Evolutionary conservation across 2,113 vertebrate species (phyloP).

Genomic region (Grallaria varia): DNA sequence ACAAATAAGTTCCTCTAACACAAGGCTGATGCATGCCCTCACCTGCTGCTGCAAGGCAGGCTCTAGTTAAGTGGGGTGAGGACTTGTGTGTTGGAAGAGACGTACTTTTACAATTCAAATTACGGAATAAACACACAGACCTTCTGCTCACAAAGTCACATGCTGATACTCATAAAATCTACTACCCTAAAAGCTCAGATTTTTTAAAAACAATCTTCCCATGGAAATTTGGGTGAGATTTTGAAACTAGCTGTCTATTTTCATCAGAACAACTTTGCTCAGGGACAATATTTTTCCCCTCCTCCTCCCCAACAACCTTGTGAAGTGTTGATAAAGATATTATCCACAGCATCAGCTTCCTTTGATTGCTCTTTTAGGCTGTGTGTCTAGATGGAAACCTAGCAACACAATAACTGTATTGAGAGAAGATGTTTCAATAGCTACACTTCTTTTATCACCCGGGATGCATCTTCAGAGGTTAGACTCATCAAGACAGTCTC

Average conservation of each 20-base stretch:
- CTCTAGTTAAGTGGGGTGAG: not conserved
- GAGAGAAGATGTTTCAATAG: constrained; percentile 22
- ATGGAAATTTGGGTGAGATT: not conserved
- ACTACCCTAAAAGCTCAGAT: not conserved
- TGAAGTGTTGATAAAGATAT: constrained; percentile 21
- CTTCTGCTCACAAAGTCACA: not conserved
- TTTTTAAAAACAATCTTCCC: not conserved
- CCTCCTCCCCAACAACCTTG: not conserved
- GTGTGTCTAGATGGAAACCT: constrained; percentile 52
- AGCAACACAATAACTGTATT: constrained; percentile 53
- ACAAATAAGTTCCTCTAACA: not conserved
- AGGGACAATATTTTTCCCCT: not conserved
- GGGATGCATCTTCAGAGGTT: constrained; percentile 25
- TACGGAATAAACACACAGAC: not conserved
- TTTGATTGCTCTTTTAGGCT: constrained; percentile 51
- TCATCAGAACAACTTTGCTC: not conserved
- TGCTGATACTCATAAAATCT: not conserved
- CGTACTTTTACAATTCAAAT: not conserved
- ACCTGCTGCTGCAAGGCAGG: not conserved
- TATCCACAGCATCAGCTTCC: not conserved
- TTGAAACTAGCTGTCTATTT: not conserved
- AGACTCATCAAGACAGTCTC: not conserved
- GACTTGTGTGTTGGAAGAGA: not conserved
- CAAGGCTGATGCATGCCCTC: not conserved
- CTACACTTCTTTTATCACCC: constrained; percentile 20